Base-by-base conservation (phyloP, 92 coral and sea anemone genomes). In the Epizoanthus stellaris region DNA sequence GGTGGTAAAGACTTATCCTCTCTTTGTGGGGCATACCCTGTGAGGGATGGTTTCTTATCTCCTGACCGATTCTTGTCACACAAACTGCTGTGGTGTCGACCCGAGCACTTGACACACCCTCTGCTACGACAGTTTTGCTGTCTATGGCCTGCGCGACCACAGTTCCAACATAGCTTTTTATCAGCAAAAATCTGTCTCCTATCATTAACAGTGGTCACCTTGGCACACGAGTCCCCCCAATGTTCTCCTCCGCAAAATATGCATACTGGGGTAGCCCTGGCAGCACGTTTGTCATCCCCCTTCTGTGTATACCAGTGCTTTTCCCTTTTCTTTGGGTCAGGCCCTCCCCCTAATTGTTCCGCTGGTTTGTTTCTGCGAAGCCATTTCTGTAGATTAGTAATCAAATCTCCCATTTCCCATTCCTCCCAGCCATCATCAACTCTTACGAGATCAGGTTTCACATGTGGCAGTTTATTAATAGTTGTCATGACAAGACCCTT, bases 371-470 rank as follows among this genome's bases (percentile, higher is more conserved):
- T 81, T 75, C 90, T 81, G 71, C 72, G 70, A 25, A 88, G 57
- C 92, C 92, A 91, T 64, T 74, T 45, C 42, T 85, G 81, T 30
- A 88, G 20, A 2, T 10, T 19, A 0, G 80, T 73, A 34, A 75
- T 74, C 5, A 85, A 30, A 23, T 58, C 82, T 3, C 70, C 86
- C 88, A 91, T 89, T 13, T 38, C 86, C 90, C 92, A 91, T 3
- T 71, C 81, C 67, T 91, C 80, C 92, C 92, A 86, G 38, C 54
- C 68, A n/a, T 91, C 90, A 68, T 89, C 93, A 3, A 79, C 77
- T 8, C 92, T 34, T 23, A 89, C 87, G 2, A 92, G 49, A 42
- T 89, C 93, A 5, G 87, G 86, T 53, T 83, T 89, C 23, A 89
- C 90, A 3, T 89, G 87, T 38, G 92, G 92, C 19, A 88, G 72